Evolutionary conservation across 2,797 vertebrate genomes (phyloP), one percentile per base, ranked within the genome.

Genomic region (Pelochelys cantorii): DNA sequence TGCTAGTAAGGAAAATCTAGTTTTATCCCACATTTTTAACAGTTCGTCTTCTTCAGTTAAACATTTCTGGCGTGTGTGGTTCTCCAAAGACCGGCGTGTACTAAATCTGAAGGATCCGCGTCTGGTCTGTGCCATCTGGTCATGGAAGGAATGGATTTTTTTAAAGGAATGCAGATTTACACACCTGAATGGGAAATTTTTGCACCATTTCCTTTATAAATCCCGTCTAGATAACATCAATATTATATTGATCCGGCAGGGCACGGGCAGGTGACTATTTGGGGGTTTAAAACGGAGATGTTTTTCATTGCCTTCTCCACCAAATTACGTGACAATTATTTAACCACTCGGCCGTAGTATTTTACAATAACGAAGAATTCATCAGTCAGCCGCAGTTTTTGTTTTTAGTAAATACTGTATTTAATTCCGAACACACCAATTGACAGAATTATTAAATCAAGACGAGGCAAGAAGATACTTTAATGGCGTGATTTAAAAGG

Each of bases 301-400:
- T 83, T 88, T 95, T 95, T 95, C 93, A 95, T 93, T 95, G 68
- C 93, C 84, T 96, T 96, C 93, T 93, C 90, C 95, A 95, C 94
- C 77, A 96, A 96, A 97, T 90, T 92, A 97, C 95, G 96, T 95
- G 96, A 96, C 95, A 97, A 96, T 96, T 95, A 96, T 96, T 96
- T 95, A 75, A 71, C 88, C 95, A 87, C 93, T 96, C 94, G 92
- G 83, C 83, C 75, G 80, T 15, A n/a, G 83, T 95, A 92, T 95
- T 94, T 83, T 68, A 48, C 80, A 90, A 84, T 83, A 92, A 95
- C 96, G 95, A 93, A 75, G 78, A 29, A 95, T 96, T 95, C 29
- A 7, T 78, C 22, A 5, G 81, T 65, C 42, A 57, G 57, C 25
- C 42, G 23, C 57, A 15, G 59, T 48, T 86, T 90, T 91, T 85